Evolutionary conservation across 2,888 invertebrate species (phyloP).

Genomic region (Gisinianus flammeolus): DNA sequence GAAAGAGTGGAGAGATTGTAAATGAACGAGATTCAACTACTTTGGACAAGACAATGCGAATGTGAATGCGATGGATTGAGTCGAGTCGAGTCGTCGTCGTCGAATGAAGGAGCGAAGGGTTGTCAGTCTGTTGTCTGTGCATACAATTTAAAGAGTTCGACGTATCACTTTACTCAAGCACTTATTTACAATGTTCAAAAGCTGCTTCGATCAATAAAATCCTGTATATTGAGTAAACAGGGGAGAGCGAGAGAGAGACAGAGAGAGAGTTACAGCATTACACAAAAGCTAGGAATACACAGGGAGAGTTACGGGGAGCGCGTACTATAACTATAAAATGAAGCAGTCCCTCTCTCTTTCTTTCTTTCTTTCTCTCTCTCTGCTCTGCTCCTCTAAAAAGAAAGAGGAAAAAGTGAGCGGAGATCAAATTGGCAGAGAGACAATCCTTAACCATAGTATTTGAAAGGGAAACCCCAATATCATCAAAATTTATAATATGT

Average conservation of each 20-base stretch:
- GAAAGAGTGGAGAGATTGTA: background rate
- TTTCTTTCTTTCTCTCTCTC: background rate
- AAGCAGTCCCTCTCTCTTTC: background rate
- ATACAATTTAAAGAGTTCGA: slow-evolving; percentile 39
- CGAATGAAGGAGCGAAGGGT: background rate
- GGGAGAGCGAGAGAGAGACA: slow-evolving; percentile 42
- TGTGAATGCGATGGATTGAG: background rate
- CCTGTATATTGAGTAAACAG: slow-evolving; percentile 59
- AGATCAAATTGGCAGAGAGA: slow-evolving; percentile 47
- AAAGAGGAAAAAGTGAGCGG: slow-evolving; percentile 24
- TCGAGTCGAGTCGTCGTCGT: too few species aligned
- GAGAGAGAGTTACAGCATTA: background rate
- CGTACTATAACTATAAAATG: background rate
- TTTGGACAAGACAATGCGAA: slow-evolving; percentile 33
- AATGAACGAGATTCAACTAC: slow-evolving; percentile 16
- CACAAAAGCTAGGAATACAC: background rate
- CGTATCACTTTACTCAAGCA: slow-evolving; percentile 54
- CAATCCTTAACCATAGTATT: slow-evolving; percentile 32
- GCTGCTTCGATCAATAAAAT: slow-evolving; percentile 53
- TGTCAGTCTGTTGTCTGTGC: slow-evolving; percentile 15
- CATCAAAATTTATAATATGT: slow-evolving; percentile 49
- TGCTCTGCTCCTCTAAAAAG: background rate
- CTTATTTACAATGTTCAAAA: slow-evolving; percentile 59
- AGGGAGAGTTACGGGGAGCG: slow-evolving; percentile 8
- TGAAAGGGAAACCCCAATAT: slow-evolving; percentile 39